Evolutionary conservation across 1,140 invertebrate species (phyloP).

Genomic region (Schlechtendalia chinensis): DNA sequence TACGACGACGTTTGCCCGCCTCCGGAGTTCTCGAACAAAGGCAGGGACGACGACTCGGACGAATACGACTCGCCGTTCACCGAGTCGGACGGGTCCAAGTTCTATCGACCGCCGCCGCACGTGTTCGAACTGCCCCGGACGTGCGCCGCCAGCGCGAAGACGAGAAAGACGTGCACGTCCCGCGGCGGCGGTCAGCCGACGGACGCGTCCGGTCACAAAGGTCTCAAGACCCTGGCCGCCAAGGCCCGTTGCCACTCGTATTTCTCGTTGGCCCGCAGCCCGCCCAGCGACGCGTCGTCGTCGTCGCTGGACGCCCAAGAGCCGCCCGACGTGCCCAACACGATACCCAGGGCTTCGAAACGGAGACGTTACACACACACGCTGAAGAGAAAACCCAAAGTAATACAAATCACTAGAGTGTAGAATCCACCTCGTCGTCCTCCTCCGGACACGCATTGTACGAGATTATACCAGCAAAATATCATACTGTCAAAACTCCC

Average conservation of each 20-base stretch:
- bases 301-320: constrained; percentile 54
- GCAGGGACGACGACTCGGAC: constrained; percentile 52
- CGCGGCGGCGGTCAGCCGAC: constrained; percentile 3
- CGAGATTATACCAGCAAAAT: too few species aligned
- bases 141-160: constrained; percentile 33
- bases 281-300: constrained; percentile 55
- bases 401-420: constrained; percentile 44
- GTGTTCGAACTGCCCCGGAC: constrained; percentile 43
- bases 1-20: constrained; percentile 36
- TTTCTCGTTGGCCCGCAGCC: constrained; percentile 55
- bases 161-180: constrained; percentile 27
- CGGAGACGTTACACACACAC: constrained; percentile 50
- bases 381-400: constrained; percentile 44
- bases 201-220: not conserved
- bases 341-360: constrained; percentile 55
- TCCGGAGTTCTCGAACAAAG: constrained; percentile 40
- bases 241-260: constrained; percentile 55
- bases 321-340: constrained; percentile 53
- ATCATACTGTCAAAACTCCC: not conserved
- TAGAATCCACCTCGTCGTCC: not conserved
- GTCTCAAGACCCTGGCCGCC: constrained; percentile 50
- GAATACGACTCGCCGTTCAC: constrained; percentile 55
- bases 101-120: constrained; percentile 35
- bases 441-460: too few species aligned
- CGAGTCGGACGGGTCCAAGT: constrained; percentile 54